Base-by-base conservation (phyloP, 37 sponge, comb jelly and placozoan genomes). In the Aplysina aerophoba region DNA sequence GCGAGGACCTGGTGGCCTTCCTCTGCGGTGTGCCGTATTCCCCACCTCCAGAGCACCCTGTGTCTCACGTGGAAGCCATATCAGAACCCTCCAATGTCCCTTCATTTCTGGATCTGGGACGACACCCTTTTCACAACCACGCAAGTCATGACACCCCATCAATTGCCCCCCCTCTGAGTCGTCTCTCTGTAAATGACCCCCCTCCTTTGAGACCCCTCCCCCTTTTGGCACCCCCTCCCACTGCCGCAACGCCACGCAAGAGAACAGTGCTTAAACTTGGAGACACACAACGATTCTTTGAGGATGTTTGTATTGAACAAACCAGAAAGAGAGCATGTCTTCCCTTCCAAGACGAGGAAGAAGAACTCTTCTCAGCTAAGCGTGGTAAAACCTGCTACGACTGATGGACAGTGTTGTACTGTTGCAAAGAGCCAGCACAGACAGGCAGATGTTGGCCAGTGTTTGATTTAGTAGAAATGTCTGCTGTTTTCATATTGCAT, bases 1-100 rank as follows among this genome's bases (percentile, higher is more conserved):
- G 94, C 31, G 94, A 94, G 20, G 94, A 94, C 44, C 81, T 94
- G 44, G 56, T 94, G 15, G 92, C 92, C 0, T 94, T 94, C 37
- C 84, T 94, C 19, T 33, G 84, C 44, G 90, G 91, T 63, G 87
- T 85, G 30, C 88, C 94, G 27, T 89, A 93, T 54, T 55, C 61
- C 28, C 84, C 83, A 28, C 50, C 50, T 8, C 50, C 50, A 44
- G 50, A 44, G 50, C 50, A 44, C 50, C 50, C 50, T 44, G 50
- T 44, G 50, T 44, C 50, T 3, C 50, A 44, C 8, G 50, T 44
- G 50, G 50, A 44, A 8, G 50, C 8, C 8, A 8, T 44, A 8
- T 3, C 50, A 8, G 50, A 44, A 44, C 50, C 50, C 8, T 8
- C 50, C 8, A 44, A 3, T 3, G 50, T 44, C 50, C 50, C 50